Conservation (phyloP, 2,113 vertebrate species). For the Arenaria interpres region DNA sequence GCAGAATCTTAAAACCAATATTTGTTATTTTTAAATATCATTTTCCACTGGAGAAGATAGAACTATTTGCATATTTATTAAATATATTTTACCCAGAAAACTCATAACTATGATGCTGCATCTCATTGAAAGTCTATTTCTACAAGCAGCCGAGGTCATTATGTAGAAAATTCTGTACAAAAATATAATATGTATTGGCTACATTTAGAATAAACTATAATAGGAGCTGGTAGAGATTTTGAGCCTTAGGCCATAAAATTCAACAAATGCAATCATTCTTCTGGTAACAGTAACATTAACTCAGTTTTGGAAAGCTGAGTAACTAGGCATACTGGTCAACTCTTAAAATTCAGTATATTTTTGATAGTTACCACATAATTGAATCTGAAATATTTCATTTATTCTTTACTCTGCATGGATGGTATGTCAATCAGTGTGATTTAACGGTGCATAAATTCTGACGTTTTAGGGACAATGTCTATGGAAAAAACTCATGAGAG, state of each 20-base stretch:
- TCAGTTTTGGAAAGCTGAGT: slow-evolving; percentile 5
- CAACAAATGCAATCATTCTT: slow-evolving; percentile 32
- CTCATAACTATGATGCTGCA: background rate
- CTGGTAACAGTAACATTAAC: slow-evolving; percentile 23
- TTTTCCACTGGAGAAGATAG: background rate
- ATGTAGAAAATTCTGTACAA: slow-evolving; percentile 29
- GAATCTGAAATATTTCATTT: slow-evolving; percentile 40
- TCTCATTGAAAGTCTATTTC: slow-evolving; percentile 24
- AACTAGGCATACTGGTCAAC: background rate
- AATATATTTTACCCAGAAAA: slow-evolving; percentile 5
- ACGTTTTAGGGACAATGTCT: background rate
- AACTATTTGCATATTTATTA: slow-evolving; percentile 29
- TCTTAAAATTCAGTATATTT: slow-evolving; percentile 29
- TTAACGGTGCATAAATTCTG: slow-evolving; percentile 8
- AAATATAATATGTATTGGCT: background rate
- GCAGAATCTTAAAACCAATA: background rate
- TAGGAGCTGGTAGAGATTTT: slow-evolving; percentile 12
- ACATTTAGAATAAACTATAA: slow-evolving; percentile 30
- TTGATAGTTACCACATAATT: slow-evolving; percentile 1
- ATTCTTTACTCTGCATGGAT: background rate
- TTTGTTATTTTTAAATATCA: background rate
- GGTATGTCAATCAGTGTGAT: slow-evolving; percentile 18
- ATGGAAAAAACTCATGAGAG: background rate
- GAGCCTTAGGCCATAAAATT: slow-evolving; percentile 51
- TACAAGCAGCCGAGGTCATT: background rate